These are phyloP conservation scores for Ammodytes dubius DNA, from an alignment of 2,113 vertebrate species.

Conservation along the genomic window DNA sequence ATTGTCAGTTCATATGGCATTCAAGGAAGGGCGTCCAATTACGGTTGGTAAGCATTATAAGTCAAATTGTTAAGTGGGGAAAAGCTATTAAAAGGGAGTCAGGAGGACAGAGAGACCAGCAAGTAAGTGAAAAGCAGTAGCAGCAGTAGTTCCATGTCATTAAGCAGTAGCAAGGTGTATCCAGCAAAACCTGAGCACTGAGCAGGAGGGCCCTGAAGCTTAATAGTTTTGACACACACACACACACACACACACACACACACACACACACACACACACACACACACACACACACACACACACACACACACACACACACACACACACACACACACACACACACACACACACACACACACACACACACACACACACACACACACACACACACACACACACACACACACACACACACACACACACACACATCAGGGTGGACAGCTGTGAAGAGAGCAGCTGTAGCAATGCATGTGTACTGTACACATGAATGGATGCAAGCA, in stretches of 20 bases:
- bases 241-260: slow-evolving; percentile 43
- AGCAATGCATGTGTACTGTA: slow-evolving; percentile 48
- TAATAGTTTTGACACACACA: slow-evolving; percentile 36
- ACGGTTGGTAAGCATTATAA: background rate
- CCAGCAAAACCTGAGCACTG: background rate
- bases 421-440: slow-evolving; percentile 58
- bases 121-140: background rate
- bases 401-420: slow-evolving; percentile 40
- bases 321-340: slow-evolving; percentile 44
- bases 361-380: slow-evolving; percentile 25
- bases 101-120: slow-evolving; percentile 1
- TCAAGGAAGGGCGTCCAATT: slow-evolving; percentile 21
- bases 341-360: slow-evolving; percentile 44
- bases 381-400: slow-evolving; percentile 9
- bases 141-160: background rate
- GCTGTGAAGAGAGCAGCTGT: slow-evolving; percentile 76
- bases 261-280: slow-evolving; percentile 44
- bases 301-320: slow-evolving; percentile 44
- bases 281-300: slow-evolving; percentile 44
- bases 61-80: background rate
- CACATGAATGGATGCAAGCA: slow-evolving; percentile 44
- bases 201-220: slow-evolving; percentile 21
- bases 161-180: slow-evolving; percentile 34
- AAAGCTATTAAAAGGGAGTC: background rate
- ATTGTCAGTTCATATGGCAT: slow-evolving; percentile 19